Evolutionary conservation across 1,140 invertebrate species (phyloP).

Genomic region (Euura saliciscinereae): DNA sequence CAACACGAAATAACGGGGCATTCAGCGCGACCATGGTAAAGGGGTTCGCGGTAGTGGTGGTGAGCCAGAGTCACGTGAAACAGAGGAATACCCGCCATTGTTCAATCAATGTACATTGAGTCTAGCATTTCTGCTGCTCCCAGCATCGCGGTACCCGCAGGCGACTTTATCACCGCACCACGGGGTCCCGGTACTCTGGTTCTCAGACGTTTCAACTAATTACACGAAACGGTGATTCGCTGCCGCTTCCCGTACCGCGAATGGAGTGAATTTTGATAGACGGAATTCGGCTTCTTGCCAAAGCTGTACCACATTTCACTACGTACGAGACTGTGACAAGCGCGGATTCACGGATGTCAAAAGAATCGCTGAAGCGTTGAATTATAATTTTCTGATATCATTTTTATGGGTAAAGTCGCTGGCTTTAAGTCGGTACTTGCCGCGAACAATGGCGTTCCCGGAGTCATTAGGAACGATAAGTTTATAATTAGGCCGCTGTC

Average conservation of each 20-base stretch:
- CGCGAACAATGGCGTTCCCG: not conserved
- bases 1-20: constrained; percentile 2
- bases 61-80: not conserved
- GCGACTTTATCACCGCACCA: not conserved
- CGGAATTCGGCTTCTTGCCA: too few species aligned
- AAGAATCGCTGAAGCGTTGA: not conserved
- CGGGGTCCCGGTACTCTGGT: too few species aligned
- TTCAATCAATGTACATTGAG: constrained; percentile 3
- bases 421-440: too few species aligned
- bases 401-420: too few species aligned
- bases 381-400: not conserved
- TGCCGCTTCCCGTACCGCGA: not conserved
- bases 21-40: not conserved
- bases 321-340: too few species aligned
- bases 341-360: not conserved
- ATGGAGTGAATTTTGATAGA: too few species aligned
- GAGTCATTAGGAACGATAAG: constrained; percentile 2
- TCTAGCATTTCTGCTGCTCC: not conserved
- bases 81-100: not conserved
- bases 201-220: constrained; percentile 2
- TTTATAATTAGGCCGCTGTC: not conserved
- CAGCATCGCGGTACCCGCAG: constrained; percentile 1
- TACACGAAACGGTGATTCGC: not conserved
- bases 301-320: not conserved
- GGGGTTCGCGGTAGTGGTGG: not conserved